These are phyloP conservation scores for Neosilurus hyrtlii DNA, from an alignment of 2,797 vertebrate species.

Conservation along the genomic window DNA sequence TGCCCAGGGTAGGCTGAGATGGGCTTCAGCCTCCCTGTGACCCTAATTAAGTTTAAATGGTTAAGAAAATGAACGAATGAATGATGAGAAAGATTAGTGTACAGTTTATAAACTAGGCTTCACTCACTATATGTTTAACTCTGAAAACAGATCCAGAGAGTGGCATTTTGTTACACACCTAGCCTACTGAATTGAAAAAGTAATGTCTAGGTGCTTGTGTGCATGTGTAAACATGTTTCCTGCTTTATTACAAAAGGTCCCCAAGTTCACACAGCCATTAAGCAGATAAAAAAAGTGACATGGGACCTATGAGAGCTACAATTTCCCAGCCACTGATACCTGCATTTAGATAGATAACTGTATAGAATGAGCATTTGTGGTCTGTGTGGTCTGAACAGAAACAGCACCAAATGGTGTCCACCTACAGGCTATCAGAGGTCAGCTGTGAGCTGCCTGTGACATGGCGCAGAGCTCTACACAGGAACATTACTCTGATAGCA, in stretches of 20 bases:
- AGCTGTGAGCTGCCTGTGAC: constrained; percentile 29
- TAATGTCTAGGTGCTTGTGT: neutral
- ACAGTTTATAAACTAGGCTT: too few species aligned
- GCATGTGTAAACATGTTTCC: neutral
- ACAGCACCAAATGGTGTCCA: constrained; percentile 13
- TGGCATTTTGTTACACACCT: neutral
- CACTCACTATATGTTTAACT: neutral
- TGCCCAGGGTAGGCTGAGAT: too few species aligned
- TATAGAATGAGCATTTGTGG: constrained; percentile 3
- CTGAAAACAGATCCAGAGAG: neutral
- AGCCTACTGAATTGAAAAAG: neutral
- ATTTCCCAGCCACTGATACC: neutral
- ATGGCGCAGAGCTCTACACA: constrained; percentile 21
- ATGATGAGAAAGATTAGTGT: too few species aligned
- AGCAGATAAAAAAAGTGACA: constrained; percentile 10
- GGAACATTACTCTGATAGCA: constrained; percentile 26
- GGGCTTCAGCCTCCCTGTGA: too few species aligned
- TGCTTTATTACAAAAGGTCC: constrained; percentile 14
- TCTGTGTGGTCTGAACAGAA: constrained; percentile 39
- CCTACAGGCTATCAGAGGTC: constrained; percentile 38
- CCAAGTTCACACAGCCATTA: constrained; percentile 23
- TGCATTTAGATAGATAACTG: neutral
- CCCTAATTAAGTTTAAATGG: too few species aligned
- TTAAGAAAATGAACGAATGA: too few species aligned
- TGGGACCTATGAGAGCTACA: neutral